Conservation (phyloP, 2,113 vertebrate genomes). For the Stictonetta naevosa region DNA sequence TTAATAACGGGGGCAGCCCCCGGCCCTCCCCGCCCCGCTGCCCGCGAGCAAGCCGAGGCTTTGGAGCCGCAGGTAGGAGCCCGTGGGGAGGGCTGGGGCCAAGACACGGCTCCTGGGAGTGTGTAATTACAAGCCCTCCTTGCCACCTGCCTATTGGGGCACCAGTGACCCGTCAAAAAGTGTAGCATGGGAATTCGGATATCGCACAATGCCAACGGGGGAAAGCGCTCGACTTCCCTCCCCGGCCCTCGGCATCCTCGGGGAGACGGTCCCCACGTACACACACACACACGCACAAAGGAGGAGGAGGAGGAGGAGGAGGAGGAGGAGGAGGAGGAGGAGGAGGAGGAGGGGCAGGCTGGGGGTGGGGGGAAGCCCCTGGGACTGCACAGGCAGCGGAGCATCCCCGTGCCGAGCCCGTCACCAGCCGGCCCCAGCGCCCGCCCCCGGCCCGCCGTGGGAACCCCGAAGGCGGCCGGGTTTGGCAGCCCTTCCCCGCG, state of each 20-base stretch:
- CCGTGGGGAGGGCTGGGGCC: conserved; percentile 37
- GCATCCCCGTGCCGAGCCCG: too few species aligned
- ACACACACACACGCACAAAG: conserved; percentile 22
- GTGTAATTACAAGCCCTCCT: conserved; percentile 93
- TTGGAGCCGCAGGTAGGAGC: conserved; percentile 18
- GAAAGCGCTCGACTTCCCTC: conserved; percentile 77
- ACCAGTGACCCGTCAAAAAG: conserved; percentile 99
- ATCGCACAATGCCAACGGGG: conserved; percentile 81
- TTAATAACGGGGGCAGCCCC: conserved; percentile 24
- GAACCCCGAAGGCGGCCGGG: too few species aligned
- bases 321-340: conserved; percentile 14
- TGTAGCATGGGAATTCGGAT: conserved; percentile 96
- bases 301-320: conserved; percentile 1
- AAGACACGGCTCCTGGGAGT: conserved; percentile 66
- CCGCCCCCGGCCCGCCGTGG: too few species aligned
- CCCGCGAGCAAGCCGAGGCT: too few species aligned
- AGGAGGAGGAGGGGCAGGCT: conserved; percentile 9
- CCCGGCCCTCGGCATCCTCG: conserved; percentile 41
- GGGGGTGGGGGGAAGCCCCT: neutral
- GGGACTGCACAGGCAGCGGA: too few species aligned
- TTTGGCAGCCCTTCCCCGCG: neutral
- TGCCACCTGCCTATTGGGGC: conserved; percentile 96
- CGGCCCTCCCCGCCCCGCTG: neutral
- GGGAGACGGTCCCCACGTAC: conserved; percentile 26
- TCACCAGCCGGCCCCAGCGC: too few species aligned